These are phyloP conservation scores for Thryonomys swinderianus DNA, from an alignment of 2,113 vertebrate species.

Conservation along the genomic window DNA sequence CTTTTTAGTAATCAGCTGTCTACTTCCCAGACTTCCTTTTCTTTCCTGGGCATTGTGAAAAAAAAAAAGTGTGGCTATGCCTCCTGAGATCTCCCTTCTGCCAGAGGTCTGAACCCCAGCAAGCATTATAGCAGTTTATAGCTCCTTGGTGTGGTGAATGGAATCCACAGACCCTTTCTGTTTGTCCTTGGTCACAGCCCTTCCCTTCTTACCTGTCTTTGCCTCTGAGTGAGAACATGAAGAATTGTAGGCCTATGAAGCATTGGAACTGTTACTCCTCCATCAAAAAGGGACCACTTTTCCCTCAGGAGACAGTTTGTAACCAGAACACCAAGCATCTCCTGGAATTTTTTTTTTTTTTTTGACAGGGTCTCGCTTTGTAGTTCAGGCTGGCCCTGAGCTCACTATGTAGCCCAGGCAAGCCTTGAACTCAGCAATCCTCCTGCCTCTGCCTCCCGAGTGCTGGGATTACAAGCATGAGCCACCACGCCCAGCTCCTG, in stretches of 20 bases:
- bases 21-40: not conserved
- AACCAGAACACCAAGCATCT: not conserved
- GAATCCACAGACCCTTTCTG: not conserved
- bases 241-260: not conserved
- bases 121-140: not conserved
- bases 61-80: not conserved
- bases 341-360: conserved; percentile 13
- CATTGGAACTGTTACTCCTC: not conserved
- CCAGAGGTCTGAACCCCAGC: not conserved
- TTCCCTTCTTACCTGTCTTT: not conserved
- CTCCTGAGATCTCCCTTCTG: not conserved
- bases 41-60: not conserved
- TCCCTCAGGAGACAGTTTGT: not conserved
- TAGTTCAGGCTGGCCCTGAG: no score
- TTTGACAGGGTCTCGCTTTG: not conserved
- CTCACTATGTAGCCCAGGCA: no score
- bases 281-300: not conserved
- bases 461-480: no score
- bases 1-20: not conserved
- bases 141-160: not conserved
- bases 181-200: not conserved
- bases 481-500: no score
- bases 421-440: no score
- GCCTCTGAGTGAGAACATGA: not conserved
- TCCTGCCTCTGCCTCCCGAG: no score